Percentiles rank a stretch among this genome's conserved stretches.
Evolutionary conservation across 2,797 vertebrate species (phyloP).

Genomic region (Rallus crepitans): DNA sequence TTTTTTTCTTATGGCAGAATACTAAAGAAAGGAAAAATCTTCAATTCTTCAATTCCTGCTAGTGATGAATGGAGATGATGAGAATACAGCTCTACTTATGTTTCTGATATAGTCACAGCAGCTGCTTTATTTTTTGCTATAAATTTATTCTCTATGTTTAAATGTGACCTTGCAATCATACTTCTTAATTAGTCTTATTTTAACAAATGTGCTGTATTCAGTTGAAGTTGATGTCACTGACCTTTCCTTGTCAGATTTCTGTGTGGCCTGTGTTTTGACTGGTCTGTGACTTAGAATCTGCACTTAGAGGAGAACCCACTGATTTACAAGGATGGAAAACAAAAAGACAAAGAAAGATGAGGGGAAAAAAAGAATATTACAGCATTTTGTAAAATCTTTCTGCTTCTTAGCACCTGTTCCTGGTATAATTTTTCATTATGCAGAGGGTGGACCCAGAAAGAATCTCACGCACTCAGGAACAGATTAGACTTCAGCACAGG

Average conservation of each 20-base stretch:
- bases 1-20: not conserved
- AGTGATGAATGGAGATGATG: not conserved
- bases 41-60: not conserved
- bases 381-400: not conserved
- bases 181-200: not conserved
- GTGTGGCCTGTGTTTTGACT: accelerated
- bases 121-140: not conserved
- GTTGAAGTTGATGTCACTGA: not conserved
- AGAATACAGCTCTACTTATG: not conserved
- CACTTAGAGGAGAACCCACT: not conserved
- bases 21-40: not conserved
- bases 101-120: not conserved
- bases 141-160: not conserved
- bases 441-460: not conserved
- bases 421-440: not conserved
- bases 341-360: not conserved
- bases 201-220: not conserved
- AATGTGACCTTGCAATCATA: not conserved
- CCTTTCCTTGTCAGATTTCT: not conserved
- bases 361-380: not conserved
- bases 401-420: not conserved
- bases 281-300: not conserved
- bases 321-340: not conserved
- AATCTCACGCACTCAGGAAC: not conserved
- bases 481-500: not conserved